Base-by-base conservation (phyloP, 2,113 vertebrate genomes). In the Spea bombifrons region DNA sequence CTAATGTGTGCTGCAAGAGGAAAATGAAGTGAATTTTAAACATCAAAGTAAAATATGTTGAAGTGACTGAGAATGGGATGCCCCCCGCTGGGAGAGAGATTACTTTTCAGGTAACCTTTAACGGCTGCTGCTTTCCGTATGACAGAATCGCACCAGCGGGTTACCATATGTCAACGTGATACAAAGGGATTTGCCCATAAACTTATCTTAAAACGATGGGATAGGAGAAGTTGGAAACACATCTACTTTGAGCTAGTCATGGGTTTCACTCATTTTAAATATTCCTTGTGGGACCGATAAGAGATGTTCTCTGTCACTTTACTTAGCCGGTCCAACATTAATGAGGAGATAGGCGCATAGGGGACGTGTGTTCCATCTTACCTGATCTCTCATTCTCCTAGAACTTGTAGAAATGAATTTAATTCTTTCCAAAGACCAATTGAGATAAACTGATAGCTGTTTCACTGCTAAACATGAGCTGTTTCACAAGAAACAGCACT, bases 1-100 rank as follows among this genome's bases (percentile, higher is more conserved):
- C 8, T 61, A 45, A 52, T 3, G 10, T 59, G 5, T 50, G 47
- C 30, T 55, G 15, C 73, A 45, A 10, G 61, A 63, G 8, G 48
- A n/a, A 55, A 44, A 66, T n/a, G 17, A 49, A 66, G 47, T 43
- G 9, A 10, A 17, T 43, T 50, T 49, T 13, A 61, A 48, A 61
- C 53, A n/a, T 70, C 75, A 76, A 76, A 69, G 75, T 59, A 43
- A 77, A 50, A 44, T 48, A 15, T 8, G 12, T 63, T 50, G n/a
- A 9, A 45, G 66, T 66, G 45, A 67, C 63, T 46, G 48, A 67
- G 55, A 63, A 48, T 5, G 30, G 55, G 30, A 8, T 63, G 52
- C 46, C 75, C 61, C 75, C 53, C 48, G 15, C 46, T n/a, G 66
- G 49, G 75, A 0, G 6, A n/a, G 45, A 70, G 53, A 77, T 77